phyloP scores from a whole-genome alignment of 2,888 invertebrate species.

The Dyspetes luteomarginatus region DNA sequence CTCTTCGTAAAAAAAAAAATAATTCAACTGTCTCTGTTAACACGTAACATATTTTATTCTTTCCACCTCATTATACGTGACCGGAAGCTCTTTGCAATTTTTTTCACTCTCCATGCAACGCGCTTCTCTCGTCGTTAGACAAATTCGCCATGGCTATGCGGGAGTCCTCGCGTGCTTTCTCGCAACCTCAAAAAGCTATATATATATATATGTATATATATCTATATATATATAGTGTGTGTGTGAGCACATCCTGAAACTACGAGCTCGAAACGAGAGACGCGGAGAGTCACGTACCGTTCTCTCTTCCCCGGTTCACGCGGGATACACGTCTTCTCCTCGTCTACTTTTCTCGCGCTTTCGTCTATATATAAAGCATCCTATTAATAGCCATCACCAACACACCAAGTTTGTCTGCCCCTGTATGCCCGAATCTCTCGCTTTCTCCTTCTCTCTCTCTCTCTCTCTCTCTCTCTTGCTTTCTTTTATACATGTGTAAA shows the following conservation, averaged over 20 bases:
- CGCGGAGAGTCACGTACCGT: slow-evolving; percentile 37
- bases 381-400: slow-evolving; percentile 49
- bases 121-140: slow-evolving; percentile 18
- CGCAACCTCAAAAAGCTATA: slow-evolving; percentile 8
- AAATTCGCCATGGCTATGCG: slow-evolving; percentile 23
- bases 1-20: neutral
- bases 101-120: neutral
- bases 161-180: slow-evolving; percentile 38
- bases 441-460: neutral
- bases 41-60: neutral
- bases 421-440: slow-evolving; percentile 19
- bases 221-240: neutral
- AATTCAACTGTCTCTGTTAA: neutral
- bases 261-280: slow-evolving; percentile 9
- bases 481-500: slow-evolving; percentile 11
- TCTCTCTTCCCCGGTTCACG: slow-evolving; percentile 6
- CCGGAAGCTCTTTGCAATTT: slow-evolving; percentile 15
- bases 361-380: slow-evolving; percentile 47
- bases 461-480: slow-evolving; percentile 5
- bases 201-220: neutral
- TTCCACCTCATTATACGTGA: slow-evolving; percentile 12
- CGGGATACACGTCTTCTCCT: slow-evolving; percentile 25
- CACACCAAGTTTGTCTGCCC: slow-evolving; percentile 17
- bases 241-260: slow-evolving; percentile 7
- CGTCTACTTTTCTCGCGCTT: slow-evolving; percentile 44